Evolutionary conservation across 2,888 invertebrate genomes (phyloP), one percentile per base, ranked within the genome.

Genomic region (Patella depressa): DNA sequence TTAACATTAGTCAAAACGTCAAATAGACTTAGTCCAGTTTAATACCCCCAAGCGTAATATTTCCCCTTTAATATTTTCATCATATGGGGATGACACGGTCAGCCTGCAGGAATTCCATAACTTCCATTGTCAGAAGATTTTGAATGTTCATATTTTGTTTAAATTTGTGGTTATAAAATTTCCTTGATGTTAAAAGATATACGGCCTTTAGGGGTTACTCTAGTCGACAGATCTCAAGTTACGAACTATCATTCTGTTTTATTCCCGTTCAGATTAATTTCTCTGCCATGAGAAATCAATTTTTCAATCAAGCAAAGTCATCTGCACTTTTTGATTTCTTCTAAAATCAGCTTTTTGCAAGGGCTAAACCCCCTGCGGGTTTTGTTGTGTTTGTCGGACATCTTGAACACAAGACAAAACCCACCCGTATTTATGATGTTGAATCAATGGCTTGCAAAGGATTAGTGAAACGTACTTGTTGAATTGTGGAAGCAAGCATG

Each of bases 381-480:
- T 65, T 24, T 24, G 65, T 65, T 65, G 24, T 65, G 65, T 65
- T 65, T 65, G 65, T 19, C 65, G 65, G 65, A 65, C 65, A 65
- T 65, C 65, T 65, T 24, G 24, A 65, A 65, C 9, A 24, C 19
- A 65, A 65, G 65, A 65, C 65, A 65, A 65, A 65, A 65, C 24
- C 45, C 19, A 24, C 65, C 19, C 19, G 65, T 65, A 65, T 65
- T 65, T 65, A 65, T 24, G 19, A 65, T 65, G 65, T 65, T 19
- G 24, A 65, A 65, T 65, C 65, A 65, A 65, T 65, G 65, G 24
- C 19, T 65, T 65, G 65, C 24, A 65, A 65, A 65, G 65, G 65
- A 65, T 65, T 65, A 65, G 65, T 65, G 24, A 19, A 65, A 65
- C 19, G 65, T 65, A 65, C 65, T 65, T 24, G 24, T 24, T 65